These are phyloP conservation scores for Philopedon plagiatum DNA, from an alignment of 2,888 invertebrate species.

Conservation along the genomic window DNA sequence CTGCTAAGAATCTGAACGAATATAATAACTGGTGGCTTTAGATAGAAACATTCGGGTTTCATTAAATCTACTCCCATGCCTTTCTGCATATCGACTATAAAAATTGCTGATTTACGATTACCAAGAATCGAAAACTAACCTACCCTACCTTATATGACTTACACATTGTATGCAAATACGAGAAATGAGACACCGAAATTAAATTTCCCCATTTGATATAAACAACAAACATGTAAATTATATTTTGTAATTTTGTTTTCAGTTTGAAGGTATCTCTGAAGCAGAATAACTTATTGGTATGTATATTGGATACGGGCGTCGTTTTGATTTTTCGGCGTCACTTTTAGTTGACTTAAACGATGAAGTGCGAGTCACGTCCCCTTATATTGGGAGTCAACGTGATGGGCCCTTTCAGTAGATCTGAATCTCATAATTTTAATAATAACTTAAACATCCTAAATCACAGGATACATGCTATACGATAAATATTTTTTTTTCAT, in stretches of 20 bases:
- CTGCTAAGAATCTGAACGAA: too few species aligned
- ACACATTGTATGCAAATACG: slow-evolving; percentile 39
- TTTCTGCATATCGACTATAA: not conserved
- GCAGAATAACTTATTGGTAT: slow-evolving; percentile 31
- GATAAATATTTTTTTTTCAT: too few species aligned
- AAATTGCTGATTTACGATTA: slow-evolving; percentile 11
- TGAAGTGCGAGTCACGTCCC: too few species aligned
- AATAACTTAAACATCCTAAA: too few species aligned
- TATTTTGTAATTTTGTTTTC: slow-evolving; percentile 37
- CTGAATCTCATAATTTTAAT: too few species aligned
- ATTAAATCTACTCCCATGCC: not conserved
- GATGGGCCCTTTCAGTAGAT: too few species aligned
- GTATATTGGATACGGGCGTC: slow-evolving; percentile 12
- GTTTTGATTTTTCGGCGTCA: not conserved
- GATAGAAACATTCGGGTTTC: too few species aligned
- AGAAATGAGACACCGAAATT: slow-evolving; percentile 27
- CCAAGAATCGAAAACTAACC: slow-evolving; percentile 22
- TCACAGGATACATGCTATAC: too few species aligned
- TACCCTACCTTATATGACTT: slow-evolving; percentile 30
- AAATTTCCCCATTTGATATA: slow-evolving; percentile 33
- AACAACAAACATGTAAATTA: slow-evolving; percentile 36
- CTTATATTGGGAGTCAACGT: too few species aligned
- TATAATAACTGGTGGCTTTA: too few species aligned
- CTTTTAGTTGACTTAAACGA: too few species aligned
- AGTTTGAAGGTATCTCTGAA: slow-evolving; percentile 26